A percentile compares a stretch with the other conserved stretches of the same genome.
phyloP scores from a whole-genome alignment of 2,888 invertebrate genomes.

The Eupithecia inturbata region DNA sequence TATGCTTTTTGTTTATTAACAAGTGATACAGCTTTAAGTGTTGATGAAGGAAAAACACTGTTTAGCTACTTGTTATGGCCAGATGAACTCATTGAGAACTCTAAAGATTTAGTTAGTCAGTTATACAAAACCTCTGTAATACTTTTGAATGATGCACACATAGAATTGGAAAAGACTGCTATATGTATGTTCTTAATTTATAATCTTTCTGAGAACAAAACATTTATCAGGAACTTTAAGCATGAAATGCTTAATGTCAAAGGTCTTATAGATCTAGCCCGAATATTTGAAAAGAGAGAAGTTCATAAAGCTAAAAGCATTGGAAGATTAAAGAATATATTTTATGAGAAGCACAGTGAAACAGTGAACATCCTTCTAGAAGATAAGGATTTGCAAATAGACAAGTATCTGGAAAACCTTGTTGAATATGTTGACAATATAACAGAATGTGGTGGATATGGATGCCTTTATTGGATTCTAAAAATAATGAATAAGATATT shows the following conservation, averaged over 20 bases:
- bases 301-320: conserved; percentile 55
- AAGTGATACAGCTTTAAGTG: conserved; percentile 51
- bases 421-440: conserved; percentile 63
- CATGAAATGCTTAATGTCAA: conserved; percentile 60
- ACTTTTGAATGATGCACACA: conserved; percentile 55
- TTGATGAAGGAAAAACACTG: conserved; percentile 54
- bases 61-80: conserved; percentile 50
- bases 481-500: conserved; percentile 66
- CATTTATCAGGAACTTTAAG: conserved; percentile 47
- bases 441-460: conserved; percentile 77
- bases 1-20: conserved; percentile 60
- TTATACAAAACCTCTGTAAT: conserved; percentile 59
- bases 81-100: conserved; percentile 36
- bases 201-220: conserved; percentile 50
- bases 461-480: conserved; percentile 72
- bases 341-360: conserved; percentile 70
- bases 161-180: conserved; percentile 58
- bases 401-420: conserved; percentile 48
- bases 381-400: conserved; percentile 37
- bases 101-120: conserved; percentile 53
- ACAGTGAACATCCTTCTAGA: conserved; percentile 55
- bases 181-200: conserved; percentile 59
- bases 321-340: conserved; percentile 66
- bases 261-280: conserved; percentile 51
- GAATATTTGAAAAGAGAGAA: conserved; percentile 43